A percentile compares a stretch with the other conserved stretches of the same genome.
These are phyloP conservation scores for Melanotaenia parkinsoni DNA, from an alignment of 2,797 vertebrate genomes.

Conservation along the genomic window DNA sequence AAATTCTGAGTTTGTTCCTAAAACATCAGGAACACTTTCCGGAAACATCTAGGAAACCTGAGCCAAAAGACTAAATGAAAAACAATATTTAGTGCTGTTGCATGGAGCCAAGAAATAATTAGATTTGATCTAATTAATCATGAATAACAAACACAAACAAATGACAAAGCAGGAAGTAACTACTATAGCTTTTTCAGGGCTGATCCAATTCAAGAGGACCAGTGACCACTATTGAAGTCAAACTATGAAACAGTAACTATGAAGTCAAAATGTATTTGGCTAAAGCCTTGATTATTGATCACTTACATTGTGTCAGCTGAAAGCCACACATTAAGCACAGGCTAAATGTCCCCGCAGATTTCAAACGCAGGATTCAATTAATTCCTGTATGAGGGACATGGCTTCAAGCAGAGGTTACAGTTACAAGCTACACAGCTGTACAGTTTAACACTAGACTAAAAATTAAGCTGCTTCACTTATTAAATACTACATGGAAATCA, in stretches of 20 bases:
- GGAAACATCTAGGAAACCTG: neutral
- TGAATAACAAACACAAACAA: neutral
- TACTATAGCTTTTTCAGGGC: neutral
- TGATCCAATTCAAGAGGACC: neutral
- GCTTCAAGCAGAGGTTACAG: neutral
- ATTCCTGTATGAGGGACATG: neutral
- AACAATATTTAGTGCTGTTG: slow-evolving; percentile 22
- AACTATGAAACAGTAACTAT: too few species aligned
- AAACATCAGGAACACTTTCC: neutral
- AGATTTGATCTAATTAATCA: slow-evolving; percentile 1
- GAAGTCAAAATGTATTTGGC: too few species aligned
- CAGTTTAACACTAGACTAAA: too few species aligned
- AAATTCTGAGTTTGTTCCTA: slow-evolving; percentile 5
- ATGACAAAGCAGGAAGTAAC: slow-evolving; percentile 5
- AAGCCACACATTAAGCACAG: too few species aligned
- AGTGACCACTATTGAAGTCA: neutral
- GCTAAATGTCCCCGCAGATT: too few species aligned
- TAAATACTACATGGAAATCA: too few species aligned
- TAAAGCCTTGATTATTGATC: too few species aligned
- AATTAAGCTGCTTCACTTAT: too few species aligned
- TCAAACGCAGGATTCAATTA: too few species aligned
- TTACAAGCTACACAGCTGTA: too few species aligned
- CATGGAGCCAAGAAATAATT: slow-evolving; percentile 21
- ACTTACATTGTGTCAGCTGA: too few species aligned
- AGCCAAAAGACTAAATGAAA: slow-evolving; percentile 12